Evolutionary conservation across 2,888 invertebrate genomes (phyloP), one percentile per base, ranked within the genome.

Genomic region (Tiliacea citrago): DNA sequence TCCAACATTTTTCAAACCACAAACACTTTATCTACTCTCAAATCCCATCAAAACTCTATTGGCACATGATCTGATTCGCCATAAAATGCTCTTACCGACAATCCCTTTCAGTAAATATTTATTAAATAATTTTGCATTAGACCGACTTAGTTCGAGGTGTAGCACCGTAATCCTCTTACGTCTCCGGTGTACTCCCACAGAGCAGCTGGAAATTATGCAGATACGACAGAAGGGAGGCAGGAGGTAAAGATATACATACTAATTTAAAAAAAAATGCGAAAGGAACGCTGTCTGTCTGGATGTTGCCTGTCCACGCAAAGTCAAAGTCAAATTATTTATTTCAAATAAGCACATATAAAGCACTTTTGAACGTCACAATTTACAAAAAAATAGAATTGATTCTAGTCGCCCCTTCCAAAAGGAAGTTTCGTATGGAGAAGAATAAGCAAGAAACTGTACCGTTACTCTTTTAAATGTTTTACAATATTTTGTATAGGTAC

Each of bases 151-250:
- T 86, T 87, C 82, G 86, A 86, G 85, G 88, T 82, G 83, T 83
- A 84, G 90, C 90, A 88, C 88, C 88, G 85, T 91, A 91, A 91
- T 91, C 91, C 91, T 88, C 91, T 91, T 91, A 91, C 75, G 90
- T 90, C 86, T 88, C 85, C 90, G 84, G 85, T 88, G 87, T 85
- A 83, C 81, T 10, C 35, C 5, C 84, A 77, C 18, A 84, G 87
- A 86, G 29, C 29, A 81, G 72, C 5, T 6, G 39, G 18, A 39
- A 12, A 69, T 67, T 58, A 18, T 39, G 39, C 35, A 84, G 84
- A 80, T n/a, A 49, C 13, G 82, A 62, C 47, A 55, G 16, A 49
- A 0, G 3, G 0, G 3, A 0, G 13, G 24, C 12, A 29, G 39
- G 49, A 29, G 8, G 21, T 24, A 57, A 24, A 13, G 2, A 42